These are phyloP conservation scores for Tetheella fluctuosa DNA, from an alignment of 2,888 invertebrate species.

Conservation along the genomic window DNA sequence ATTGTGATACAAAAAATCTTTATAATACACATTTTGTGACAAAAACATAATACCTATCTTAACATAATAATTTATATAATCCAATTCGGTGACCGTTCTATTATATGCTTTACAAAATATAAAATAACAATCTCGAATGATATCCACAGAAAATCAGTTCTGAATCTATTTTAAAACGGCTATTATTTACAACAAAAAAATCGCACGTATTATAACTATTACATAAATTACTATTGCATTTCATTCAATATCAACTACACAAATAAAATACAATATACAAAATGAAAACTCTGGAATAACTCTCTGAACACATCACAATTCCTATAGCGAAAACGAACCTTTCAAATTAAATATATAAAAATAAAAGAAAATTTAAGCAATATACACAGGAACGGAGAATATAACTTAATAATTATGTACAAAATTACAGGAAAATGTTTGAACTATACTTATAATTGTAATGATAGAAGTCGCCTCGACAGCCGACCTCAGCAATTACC, in stretches of 20 bases:
- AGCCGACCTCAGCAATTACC: slow-evolving; percentile 57
- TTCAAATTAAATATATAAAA: slow-evolving; percentile 51
- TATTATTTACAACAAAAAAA: slow-evolving; percentile 77
- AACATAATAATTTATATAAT: slow-evolving; percentile 42
- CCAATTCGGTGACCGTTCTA: slow-evolving; percentile 59
- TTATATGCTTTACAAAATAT: slow-evolving; percentile 28
- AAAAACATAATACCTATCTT: slow-evolving; percentile 36
- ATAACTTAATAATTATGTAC: slow-evolving; percentile 80
- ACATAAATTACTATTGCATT: slow-evolving; percentile 84
- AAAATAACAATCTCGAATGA: slow-evolving; percentile 35
- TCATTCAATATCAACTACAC: slow-evolving; percentile 75
- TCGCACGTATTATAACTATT: slow-evolving; percentile 69
- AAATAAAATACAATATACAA: slow-evolving; percentile 75
- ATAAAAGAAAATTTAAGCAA: slow-evolving; percentile 53
- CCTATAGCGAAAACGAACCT: slow-evolving; percentile 56
- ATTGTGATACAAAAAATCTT: slow-evolving; percentile 62
- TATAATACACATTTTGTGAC: slow-evolving; percentile 51
- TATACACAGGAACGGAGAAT: slow-evolving; percentile 79
- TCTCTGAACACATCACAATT: slow-evolving; percentile 80
- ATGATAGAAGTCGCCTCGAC: slow-evolving; percentile 71
- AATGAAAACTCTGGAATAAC: slow-evolving; percentile 57
- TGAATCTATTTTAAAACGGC: slow-evolving; percentile 57
- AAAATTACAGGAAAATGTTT: slow-evolving; percentile 77
- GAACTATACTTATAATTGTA: slow-evolving; percentile 71
- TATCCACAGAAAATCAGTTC: slow-evolving; percentile 53